Conservation (phyloP, 2,797 vertebrate species). For the Thripadectes ignobilis region DNA sequence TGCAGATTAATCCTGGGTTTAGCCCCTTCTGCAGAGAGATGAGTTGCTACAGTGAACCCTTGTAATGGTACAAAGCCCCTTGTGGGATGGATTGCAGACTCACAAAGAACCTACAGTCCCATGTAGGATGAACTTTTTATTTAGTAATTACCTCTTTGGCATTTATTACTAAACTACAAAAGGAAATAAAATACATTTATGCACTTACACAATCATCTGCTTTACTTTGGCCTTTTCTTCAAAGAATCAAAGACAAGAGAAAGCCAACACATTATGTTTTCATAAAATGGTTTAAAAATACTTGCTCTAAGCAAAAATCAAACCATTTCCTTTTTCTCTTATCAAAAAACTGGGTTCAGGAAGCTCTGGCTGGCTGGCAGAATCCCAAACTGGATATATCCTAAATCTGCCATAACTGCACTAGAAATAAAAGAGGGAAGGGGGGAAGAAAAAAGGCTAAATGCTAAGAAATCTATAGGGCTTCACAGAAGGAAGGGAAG, state of each 20-base stretch:
- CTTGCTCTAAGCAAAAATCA: neutral
- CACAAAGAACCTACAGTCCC: neutral
- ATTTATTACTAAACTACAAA: neutral
- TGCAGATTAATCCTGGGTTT: neutral
- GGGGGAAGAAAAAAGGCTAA: neutral
- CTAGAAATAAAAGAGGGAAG: neutral
- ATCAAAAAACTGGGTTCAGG: neutral
- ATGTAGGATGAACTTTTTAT: neutral
- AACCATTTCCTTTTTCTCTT: neutral
- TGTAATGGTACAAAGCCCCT: fast-evolving
- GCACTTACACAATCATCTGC: neutral
- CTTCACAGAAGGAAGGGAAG: neutral
- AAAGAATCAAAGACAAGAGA: neutral
- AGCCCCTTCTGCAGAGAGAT: neutral
- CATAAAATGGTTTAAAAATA: neutral
- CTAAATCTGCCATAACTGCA: neutral
- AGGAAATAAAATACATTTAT: neutral
- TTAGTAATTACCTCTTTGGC: neutral
- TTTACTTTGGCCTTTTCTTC: neutral
- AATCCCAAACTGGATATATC: neutral
- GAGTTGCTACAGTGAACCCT: neutral
- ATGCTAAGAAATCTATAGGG: neutral
- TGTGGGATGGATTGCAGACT: neutral
- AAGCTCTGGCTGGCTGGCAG: neutral
- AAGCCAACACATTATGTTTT: neutral